Evolutionary conservation across 92 coral and sea anemone species (phyloP).

Genomic region (Pocillopora meandrina): DNA sequence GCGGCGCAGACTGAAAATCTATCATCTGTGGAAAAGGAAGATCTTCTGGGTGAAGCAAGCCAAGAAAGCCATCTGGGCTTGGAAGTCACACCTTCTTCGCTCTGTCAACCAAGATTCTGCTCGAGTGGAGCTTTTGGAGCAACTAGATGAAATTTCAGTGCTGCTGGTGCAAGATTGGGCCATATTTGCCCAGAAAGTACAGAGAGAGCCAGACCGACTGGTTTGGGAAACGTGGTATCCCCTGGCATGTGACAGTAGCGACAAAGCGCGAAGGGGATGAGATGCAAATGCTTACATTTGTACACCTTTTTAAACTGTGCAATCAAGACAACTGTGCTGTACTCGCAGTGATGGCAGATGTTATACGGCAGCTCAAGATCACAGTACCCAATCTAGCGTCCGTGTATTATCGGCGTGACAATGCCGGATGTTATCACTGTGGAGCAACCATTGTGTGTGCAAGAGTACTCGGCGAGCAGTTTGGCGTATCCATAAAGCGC

Average conservation of each 20-base stretch:
- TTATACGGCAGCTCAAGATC: constrained; percentile 23
- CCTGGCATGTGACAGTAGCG: constrained; percentile 42
- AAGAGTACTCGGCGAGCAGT: constrained; percentile 1
- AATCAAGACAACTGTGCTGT: constrained; percentile 18
- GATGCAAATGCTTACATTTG: constrained; percentile 29
- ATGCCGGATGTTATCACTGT: constrained; percentile 28
- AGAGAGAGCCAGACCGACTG: constrained; percentile 38
- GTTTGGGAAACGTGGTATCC: constrained; percentile 38
- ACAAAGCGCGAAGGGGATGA: constrained; percentile 17
- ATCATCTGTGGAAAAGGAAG: constrained; percentile 1
- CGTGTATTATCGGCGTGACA: constrained; percentile 17
- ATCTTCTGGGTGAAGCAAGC: constrained; percentile 15
- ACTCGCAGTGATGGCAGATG: constrained; percentile 23
- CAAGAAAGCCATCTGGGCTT: constrained; percentile 22
- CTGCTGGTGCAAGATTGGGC: constrained; percentile 48
- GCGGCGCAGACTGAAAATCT: constrained; percentile 28
- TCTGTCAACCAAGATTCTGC: constrained; percentile 17
- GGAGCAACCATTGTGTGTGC: constrained; percentile 23
- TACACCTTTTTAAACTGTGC: constrained; percentile 4
- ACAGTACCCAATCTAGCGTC: constrained; percentile 14
- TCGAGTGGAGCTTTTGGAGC: constrained; percentile 7
- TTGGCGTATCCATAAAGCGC: constrained; percentile 55
- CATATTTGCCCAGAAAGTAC: constrained; percentile 40
- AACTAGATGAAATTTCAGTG: constrained; percentile 29
- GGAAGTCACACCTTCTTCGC: constrained; percentile 30